Conservation (phyloP, 2,113 vertebrate species). For the Neolamprologus cancellatus region DNA sequence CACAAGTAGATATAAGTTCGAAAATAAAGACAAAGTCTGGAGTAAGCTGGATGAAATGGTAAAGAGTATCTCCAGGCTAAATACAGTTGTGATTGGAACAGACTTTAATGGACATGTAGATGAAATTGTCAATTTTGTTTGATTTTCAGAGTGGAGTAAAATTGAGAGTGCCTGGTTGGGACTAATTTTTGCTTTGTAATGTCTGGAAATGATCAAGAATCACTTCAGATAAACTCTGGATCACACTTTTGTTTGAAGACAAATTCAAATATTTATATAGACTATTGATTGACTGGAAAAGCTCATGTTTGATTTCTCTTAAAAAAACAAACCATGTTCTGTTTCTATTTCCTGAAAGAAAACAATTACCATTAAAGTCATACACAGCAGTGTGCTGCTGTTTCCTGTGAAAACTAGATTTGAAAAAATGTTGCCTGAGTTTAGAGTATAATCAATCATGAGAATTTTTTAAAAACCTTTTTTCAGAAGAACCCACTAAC, state of each 20-base stretch:
- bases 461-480: fast-evolving
- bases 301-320: background rate
- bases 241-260: background rate
- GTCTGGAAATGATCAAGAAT: background rate
- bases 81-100: background rate
- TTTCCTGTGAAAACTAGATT: background rate
- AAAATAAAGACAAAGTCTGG: background rate
- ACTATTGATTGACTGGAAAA: background rate
- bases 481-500: background rate
- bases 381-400: background rate
- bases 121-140: background rate
- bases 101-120: background rate
- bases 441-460: background rate
- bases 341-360: background rate
- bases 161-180: background rate
- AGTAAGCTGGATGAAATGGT: background rate
- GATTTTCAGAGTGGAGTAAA: background rate
- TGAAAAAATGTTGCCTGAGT: background rate
- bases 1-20: background rate
- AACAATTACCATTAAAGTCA: background rate
- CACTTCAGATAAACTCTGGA: background rate
- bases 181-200: background rate
- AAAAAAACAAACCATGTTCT: background rate
- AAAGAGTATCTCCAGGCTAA: background rate
- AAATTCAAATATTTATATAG: background rate